Evolutionary conservation across 2,888 invertebrate genomes (phyloP).

Genomic region (Chrysolina haemoptera): DNA sequence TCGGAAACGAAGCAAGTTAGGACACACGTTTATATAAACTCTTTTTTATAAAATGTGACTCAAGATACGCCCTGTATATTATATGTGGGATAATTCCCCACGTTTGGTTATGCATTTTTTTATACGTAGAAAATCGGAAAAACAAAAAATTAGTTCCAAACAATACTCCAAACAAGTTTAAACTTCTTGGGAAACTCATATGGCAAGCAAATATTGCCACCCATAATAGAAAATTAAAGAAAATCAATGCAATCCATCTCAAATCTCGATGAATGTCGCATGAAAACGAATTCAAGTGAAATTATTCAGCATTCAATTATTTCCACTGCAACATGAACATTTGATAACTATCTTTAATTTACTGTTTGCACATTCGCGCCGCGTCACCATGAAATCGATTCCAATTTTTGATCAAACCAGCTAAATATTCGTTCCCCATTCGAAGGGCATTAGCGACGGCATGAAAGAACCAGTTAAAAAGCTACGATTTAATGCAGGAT

Average conservation of each 20-base stretch:
- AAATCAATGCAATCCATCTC: too few species aligned
- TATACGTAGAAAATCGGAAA: too few species aligned
- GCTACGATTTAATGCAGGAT: slow-evolving; percentile 29
- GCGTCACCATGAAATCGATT: slow-evolving; percentile 28
- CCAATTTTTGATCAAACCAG: slow-evolving; percentile 26
- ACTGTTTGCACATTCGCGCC: slow-evolving; percentile 29
- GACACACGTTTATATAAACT: too few species aligned
- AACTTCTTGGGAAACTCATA: background rate
- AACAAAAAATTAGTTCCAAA: too few species aligned
- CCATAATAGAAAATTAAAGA: background rate
- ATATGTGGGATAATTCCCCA: too few species aligned
- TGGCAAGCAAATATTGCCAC: background rate
- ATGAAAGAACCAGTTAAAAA: slow-evolving; percentile 27
- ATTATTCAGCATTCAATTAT: slow-evolving; percentile 14
- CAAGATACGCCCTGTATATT: too few species aligned
- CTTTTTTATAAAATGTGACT: too few species aligned
- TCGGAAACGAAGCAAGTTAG: too few species aligned
- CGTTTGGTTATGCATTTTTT: too few species aligned
- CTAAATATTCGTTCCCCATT: slow-evolving; percentile 28
- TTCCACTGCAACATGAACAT: slow-evolving; percentile 15
- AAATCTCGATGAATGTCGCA: slow-evolving; percentile 7
- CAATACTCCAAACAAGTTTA: too few species aligned
- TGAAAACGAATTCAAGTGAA: slow-evolving; percentile 1
- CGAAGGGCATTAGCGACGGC: slow-evolving; percentile 21
- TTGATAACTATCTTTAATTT: slow-evolving; percentile 32